Conservation (phyloP, 2,888 invertebrate species). For the Argynnis bischoffii region DNA sequence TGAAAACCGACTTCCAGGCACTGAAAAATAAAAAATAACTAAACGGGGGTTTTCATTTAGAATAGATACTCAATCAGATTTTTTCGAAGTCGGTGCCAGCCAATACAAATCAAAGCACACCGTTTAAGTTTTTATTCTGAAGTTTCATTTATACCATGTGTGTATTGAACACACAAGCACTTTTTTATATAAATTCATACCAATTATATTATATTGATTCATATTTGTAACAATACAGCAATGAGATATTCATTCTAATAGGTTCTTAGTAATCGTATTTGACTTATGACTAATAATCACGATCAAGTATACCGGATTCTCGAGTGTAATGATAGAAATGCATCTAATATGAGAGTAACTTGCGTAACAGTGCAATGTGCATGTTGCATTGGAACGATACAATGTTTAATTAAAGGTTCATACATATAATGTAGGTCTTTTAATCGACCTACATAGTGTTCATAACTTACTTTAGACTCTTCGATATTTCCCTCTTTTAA, state of each 20-base stretch:
- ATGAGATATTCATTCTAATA: constrained; percentile 6
- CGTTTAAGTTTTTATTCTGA: no score
- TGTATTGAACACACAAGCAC: no score
- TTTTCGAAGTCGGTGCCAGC: no score
- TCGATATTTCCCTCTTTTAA: no score
- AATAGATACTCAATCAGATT: no score
- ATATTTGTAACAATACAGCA: neutral
- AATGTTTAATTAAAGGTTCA: constrained; percentile 68
- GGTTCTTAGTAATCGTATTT: constrained; percentile 16
- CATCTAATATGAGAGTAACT: constrained; percentile 46
- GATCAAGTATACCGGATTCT: constrained; percentile 31
- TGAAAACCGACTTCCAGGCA: no score
- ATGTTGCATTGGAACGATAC: constrained; percentile 51
- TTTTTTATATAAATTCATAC: neutral
- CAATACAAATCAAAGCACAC: no score
- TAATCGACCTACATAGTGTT: no score
- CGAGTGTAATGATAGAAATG: constrained; percentile 46
- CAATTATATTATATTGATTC: neutral
- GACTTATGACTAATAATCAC: constrained; percentile 25
- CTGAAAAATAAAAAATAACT: no score
- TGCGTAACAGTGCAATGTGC: constrained; percentile 55
- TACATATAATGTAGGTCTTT: constrained; percentile 37
- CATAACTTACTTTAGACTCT: no score
- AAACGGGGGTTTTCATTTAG: no score
- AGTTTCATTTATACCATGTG: no score